Evolutionary conservation across 2,888 invertebrate species (phyloP).

Genomic region (Pandemis heparana): DNA sequence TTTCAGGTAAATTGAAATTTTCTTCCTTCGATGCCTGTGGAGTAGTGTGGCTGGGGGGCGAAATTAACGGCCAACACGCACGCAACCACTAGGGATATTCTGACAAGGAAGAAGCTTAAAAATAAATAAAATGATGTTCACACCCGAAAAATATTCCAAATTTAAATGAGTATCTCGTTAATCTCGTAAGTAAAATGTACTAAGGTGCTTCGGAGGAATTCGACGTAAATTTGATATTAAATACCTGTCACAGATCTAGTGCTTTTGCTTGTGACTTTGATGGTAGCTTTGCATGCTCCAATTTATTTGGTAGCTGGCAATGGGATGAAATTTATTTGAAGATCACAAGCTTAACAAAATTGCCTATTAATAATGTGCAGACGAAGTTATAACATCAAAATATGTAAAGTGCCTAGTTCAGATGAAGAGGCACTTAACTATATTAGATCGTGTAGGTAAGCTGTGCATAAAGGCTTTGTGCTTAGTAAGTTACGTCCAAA

Average conservation of each 20-base stretch:
- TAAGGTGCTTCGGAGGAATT: not conserved
- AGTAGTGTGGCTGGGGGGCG: conserved; percentile 42
- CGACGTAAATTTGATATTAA: not conserved
- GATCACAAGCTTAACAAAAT: too few relatives aligned
- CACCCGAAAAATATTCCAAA: conserved; percentile 20
- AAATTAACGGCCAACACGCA: conserved; percentile 33
- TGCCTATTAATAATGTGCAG: too few relatives aligned
- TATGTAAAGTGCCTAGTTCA: not conserved
- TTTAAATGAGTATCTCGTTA: not conserved
- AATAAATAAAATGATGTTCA: conserved; percentile 5
- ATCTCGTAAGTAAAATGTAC: not conserved
- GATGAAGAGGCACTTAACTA: conserved; percentile 1
- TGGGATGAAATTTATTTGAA: too few relatives aligned
- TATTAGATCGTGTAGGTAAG: conserved; percentile 4
- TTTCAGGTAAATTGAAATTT: conserved; percentile 76
- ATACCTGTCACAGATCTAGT: not conserved
- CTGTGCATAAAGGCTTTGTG: conserved; percentile 5
- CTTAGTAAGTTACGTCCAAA: conserved; percentile 20
- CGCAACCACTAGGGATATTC: conserved; percentile 33
- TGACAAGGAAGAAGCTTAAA: conserved; percentile 24
- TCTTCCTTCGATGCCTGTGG: conserved; percentile 65
- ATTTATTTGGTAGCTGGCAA: too few relatives aligned
- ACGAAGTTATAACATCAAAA: not conserved
- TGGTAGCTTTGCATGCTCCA: not conserved
- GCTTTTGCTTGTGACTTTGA: not conserved